A percentile compares a stretch with the other conserved stretches of the same genome.
phyloP scores from a whole-genome alignment of 1,140 invertebrate species.

The Microplitis demolitor region DNA sequence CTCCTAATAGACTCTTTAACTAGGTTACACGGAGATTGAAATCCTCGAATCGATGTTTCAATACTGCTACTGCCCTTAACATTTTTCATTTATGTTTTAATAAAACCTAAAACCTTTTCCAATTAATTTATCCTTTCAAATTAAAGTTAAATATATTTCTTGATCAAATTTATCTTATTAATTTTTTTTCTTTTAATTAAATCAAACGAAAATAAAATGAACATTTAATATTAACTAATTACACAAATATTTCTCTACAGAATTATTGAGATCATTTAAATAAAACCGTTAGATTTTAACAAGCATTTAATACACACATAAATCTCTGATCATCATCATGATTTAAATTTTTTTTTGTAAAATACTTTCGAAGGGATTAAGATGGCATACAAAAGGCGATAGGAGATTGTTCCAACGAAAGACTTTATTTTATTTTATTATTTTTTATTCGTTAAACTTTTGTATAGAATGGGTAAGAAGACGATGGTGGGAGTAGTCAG shows the following conservation, averaged over 20 bases:
- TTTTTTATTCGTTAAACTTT: conserved; percentile 2
- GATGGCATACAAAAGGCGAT: conserved; percentile 1
- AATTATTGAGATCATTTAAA: conserved; percentile 16
- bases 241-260: no score
- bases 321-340: not conserved
- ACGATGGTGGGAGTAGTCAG: not conserved
- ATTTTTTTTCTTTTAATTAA: no score
- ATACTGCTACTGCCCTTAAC: conserved; percentile 23
- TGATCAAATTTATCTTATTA: no score
- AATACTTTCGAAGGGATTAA: not conserved
- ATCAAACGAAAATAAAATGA: no score
- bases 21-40: conserved; percentile 41
- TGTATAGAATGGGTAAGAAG: not conserved
- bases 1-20: conserved; percentile 46
- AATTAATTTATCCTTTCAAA: not conserved
- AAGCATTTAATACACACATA: conserved; percentile 1
- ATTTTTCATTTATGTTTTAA: conserved; percentile 8
- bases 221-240: no score
- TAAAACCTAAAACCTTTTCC: not conserved
- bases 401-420: not conserved
- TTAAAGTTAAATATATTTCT: not conserved
- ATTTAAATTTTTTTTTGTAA: not conserved
- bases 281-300: not conserved
- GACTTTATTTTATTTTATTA: not conserved
- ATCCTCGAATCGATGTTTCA: conserved; percentile 36